These are phyloP conservation scores for Brachionus asplanchnoidis DNA, from an alignment of 1,140 invertebrate species.

Conservation along the genomic window DNA sequence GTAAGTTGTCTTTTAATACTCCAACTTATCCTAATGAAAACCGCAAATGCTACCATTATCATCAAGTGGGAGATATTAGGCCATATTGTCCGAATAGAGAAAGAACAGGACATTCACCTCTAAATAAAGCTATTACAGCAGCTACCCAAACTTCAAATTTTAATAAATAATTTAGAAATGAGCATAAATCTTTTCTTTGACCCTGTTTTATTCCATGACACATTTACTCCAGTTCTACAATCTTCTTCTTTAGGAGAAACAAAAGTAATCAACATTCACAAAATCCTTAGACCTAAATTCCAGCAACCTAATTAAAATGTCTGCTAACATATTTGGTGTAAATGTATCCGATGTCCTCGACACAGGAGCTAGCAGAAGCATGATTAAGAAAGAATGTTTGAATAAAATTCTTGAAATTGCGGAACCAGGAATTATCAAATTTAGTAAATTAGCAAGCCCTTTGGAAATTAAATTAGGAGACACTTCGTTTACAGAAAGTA, in stretches of 20 bases:
- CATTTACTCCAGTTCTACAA: background rate
- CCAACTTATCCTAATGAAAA: background rate
- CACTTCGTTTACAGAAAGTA: too few species aligned
- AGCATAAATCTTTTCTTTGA: conserved; percentile 4
- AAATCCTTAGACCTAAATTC: background rate
- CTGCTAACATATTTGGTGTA: background rate
- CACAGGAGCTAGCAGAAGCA: background rate
- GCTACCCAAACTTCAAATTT: too few species aligned
- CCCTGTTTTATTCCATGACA: background rate
- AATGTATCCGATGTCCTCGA: background rate
- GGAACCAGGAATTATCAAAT: background rate
- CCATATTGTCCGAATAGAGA: background rate
- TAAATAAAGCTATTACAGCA: background rate
- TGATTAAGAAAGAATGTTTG: background rate
- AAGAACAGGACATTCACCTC: background rate
- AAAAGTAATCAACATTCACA: background rate
- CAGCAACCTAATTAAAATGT: background rate
- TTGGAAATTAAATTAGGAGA: too few species aligned
- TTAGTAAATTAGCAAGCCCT: background rate
- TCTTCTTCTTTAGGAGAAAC: background rate
- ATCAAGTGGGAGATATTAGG: background rate
- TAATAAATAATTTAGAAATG: too few species aligned
- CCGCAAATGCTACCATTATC: too few species aligned
- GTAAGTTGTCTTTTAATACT: background rate
- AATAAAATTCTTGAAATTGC: background rate